phyloP scores from a whole-genome alignment of 2,888 invertebrate species.

The Lamellibrachia satsuma region DNA sequence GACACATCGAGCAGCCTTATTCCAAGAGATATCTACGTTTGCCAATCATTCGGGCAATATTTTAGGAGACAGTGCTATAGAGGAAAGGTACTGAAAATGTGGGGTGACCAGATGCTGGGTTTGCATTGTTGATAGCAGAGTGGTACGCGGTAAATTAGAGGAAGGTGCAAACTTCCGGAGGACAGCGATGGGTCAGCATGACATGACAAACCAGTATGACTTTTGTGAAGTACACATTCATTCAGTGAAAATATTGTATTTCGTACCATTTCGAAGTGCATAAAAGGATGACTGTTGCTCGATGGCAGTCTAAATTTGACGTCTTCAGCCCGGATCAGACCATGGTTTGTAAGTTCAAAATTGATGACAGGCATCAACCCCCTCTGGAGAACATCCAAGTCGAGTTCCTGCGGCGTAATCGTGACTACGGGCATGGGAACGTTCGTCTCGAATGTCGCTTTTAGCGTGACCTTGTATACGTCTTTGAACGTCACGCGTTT shows the following conservation, averaged over 20 bases:
- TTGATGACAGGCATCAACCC: constrained; percentile 31
- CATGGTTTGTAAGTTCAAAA: constrained; percentile 46
- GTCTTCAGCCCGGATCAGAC: constrained; percentile 48
- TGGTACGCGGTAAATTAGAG: no score
- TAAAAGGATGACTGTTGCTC: constrained; percentile 39
- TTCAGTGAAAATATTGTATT: neutral
- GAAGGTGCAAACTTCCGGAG: no score
- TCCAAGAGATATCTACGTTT: no score
- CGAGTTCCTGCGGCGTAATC: constrained; percentile 29
- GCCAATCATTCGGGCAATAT: no score
- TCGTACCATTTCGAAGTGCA: constrained; percentile 43
- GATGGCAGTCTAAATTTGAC: constrained; percentile 42
- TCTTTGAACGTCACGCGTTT: constrained; percentile 46
- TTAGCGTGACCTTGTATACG: constrained; percentile 46
- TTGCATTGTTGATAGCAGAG: no score
- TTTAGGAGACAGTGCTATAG: no score
- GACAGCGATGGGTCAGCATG: no score
- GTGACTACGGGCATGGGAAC: constrained; percentile 46
- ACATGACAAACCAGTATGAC: neutral
- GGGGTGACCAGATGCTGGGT: no score
- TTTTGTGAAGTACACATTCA: neutral
- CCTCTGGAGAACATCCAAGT: constrained; percentile 34
- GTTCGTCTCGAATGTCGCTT: constrained; percentile 48
- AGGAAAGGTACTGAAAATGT: no score
- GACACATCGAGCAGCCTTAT: no score